Evolutionary conservation across 2,113 vertebrate species (phyloP).

Genomic region (Lamprologus speciosus): DNA sequence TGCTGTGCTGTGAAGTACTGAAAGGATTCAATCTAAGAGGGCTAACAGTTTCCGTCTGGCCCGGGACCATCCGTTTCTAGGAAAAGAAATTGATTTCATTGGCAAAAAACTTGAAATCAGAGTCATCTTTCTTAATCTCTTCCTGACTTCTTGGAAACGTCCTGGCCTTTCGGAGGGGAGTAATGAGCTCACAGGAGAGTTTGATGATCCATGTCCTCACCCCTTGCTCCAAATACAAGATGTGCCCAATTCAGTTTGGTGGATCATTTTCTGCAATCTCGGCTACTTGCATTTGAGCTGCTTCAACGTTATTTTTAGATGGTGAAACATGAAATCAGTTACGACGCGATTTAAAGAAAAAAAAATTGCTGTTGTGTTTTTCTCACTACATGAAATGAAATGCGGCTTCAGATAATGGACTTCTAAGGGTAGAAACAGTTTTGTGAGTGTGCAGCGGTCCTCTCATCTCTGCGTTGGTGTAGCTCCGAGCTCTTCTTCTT

Average conservation of each 20-base stretch:
- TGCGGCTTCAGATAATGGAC: not conserved
- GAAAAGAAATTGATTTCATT: slow-evolving; percentile 35
- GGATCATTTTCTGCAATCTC: not conserved
- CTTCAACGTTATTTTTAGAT: not conserved
- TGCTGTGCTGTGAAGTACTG: not conserved
- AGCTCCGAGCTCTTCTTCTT: not conserved
- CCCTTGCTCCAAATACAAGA: slow-evolving; percentile 59
- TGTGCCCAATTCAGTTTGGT: not conserved
- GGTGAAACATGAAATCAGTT: not conserved
- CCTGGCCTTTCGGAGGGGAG: slow-evolving; percentile 61
- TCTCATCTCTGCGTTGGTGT: not conserved
- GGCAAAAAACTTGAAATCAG: slow-evolving; percentile 44
- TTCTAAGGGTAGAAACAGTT: not conserved
- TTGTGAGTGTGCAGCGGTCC: not conserved
- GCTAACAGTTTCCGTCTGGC: slow-evolving; percentile 11
- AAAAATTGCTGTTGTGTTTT: not conserved
- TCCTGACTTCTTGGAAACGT: slow-evolving; percentile 50
- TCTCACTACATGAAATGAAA: not conserved
- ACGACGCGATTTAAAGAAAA: not conserved
- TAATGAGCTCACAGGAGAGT: slow-evolving; percentile 72
- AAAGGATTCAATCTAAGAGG: slow-evolving; percentile 22
- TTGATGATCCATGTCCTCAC: slow-evolving; percentile 63
- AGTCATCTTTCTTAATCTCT: slow-evolving; percentile 65
- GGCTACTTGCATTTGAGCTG: not conserved
- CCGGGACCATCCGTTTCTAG: slow-evolving; percentile 5